Base-by-base conservation (phyloP, 2,888 invertebrate genomes). In the Glyphotaelius pellucidus region DNA sequence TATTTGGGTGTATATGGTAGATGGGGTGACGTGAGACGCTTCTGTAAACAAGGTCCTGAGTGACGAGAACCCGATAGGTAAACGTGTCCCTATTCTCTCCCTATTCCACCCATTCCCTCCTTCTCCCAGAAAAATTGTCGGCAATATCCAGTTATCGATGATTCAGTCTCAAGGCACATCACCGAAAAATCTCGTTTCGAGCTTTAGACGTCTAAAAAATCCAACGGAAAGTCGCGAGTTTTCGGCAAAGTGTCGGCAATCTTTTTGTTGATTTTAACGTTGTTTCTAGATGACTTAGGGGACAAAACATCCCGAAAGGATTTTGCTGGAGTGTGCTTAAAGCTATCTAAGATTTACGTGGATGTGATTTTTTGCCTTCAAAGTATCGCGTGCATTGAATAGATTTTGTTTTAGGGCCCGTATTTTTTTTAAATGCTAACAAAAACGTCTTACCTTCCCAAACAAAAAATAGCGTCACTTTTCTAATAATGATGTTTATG, bases 51-150 rank as follows among this genome's bases (percentile, higher is more conserved):
- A 86, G 86, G 42, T 79, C 32, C 90, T 85, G 92, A 92, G 91
- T 92, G 92, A 92, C 91, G 90, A 47, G 90, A 90, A 89, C 91
- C 85, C 80, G 92, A 92, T 92, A 92, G 90, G 92, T 89, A 92
- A 91, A 92, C 92, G 90, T 89, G 91, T 89, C 92, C 67, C 88
- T 31, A 88, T 88, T 38, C 38, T 9, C n/a, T n/a, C n/a, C n/a
- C n/a, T n/a, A n/a, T n/a, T n/a, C n/a, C n/a, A n/a, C n/a, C n/a
- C n/a, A n/a, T n/a, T n/a, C 88, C 31, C 88, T 79, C n/a, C 42
- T 47, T 86, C 83, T 83, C 11, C 83, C 7, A 11, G 32, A n/a
- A n/a, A 87, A 87, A 35, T 42, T 87, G 25, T n/a, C 86, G 86
- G n/a, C 35, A 83, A 32, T 83, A 32, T 83, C 83, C 83, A 83